Conservation (phyloP, 1,140 invertebrate genomes). For the Amphibalanus amphitrite region DNA sequence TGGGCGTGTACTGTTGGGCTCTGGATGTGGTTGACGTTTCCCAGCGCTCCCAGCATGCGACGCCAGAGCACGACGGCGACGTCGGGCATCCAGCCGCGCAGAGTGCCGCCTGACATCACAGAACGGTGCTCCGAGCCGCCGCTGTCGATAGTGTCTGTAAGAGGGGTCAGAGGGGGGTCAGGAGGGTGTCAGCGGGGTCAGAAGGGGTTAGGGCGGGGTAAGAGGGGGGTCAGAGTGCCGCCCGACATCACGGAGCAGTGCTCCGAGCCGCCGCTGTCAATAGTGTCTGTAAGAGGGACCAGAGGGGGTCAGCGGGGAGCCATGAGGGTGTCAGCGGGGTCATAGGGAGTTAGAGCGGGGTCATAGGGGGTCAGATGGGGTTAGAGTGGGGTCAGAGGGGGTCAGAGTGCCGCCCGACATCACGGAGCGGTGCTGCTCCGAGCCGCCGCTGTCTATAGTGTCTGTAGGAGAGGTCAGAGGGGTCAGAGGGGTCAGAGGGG, state of each 20-base stretch:
- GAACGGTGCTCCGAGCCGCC: conserved; percentile 37
- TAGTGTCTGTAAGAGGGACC: conserved; percentile 12
- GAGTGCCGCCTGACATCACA: conserved; percentile 69
- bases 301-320: background rate
- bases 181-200: no score
- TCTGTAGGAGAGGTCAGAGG: conserved; percentile 9
- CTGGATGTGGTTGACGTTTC: conserved; percentile 74
- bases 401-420: conserved; percentile 63
- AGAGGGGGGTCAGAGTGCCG: conserved; percentile 41
- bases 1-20: conserved; percentile 70
- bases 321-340: no score
- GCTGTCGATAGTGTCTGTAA: conserved; percentile 17
- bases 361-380: background rate
- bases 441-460: conserved; percentile 16
- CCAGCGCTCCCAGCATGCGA: conserved; percentile 83
- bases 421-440: conserved; percentile 48
- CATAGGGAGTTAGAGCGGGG: no score
- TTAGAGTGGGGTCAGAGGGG: no score
- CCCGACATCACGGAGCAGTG: conserved; percentile 67
- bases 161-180: background rate
- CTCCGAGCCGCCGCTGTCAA: conserved; percentile 23
- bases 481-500: no score
- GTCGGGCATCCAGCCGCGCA: conserved; percentile 83
- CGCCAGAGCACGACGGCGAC: conserved; percentile 88
- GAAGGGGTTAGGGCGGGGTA: no score